Evolutionary conservation across 2,888 invertebrate genomes (phyloP), one percentile per base, ranked within the genome.

Genomic region (Monopis laevigella): DNA sequence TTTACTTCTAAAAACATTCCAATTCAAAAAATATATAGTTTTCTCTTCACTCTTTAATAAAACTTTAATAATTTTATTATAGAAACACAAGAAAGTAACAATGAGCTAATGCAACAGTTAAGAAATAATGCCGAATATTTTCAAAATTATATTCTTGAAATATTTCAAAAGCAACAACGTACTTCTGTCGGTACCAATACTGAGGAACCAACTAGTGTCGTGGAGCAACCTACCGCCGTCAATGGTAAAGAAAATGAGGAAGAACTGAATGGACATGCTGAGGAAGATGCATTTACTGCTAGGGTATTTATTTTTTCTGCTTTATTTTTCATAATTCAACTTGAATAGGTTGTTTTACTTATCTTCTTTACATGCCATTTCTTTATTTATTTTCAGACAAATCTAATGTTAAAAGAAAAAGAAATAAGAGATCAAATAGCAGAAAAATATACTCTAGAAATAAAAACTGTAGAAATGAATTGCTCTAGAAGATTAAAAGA

Each of bases 371-470:
- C 24, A 5, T 21, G 24, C 24, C 5, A 44, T 29, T 21, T 39
- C 11, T 21, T 35, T 13, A 10, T 44, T 34, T 27, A 47, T 44
- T 67, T 68, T 28, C 66, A 84, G 69, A 83, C 77, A 11, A 71
- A 68, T 10, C 68, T 83, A 19, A 75, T 77, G 65, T 67, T 78
- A 58, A 80, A 82, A 55, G 83, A 83, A 49, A 81, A 81, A 54
- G 84, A 84, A 1, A 84, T 88, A 41, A 74, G 87, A 1, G 86
- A 88, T 46, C 88, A 88, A 56, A 85, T 87, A 75, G 86, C 87
- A 0, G 86, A 86, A 49, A 83, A 86, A 44, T 87, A 86, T 48
- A 84, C 85, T 0, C 53, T 82, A 17, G 86, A 88, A 63, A 72
- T 88, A 49, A 85, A 85, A 58, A 73, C 78, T 0, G 65, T 83